Evolutionary conservation across 2,888 invertebrate genomes (phyloP), one percentile per base, ranked within the genome.

Genomic region (Antitype chi): DNA sequence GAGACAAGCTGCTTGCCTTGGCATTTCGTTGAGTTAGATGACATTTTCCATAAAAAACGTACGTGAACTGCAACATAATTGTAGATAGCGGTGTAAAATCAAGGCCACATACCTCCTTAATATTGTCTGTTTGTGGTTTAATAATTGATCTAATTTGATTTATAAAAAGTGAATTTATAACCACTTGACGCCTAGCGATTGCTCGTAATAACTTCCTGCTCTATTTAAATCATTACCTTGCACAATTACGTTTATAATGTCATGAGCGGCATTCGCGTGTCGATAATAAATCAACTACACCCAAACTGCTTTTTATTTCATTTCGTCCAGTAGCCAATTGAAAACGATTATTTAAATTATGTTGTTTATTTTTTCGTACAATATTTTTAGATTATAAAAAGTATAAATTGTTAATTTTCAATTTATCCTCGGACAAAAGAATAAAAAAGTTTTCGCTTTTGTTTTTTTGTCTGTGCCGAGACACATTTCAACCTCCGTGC

Each of bases 121-220:
- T n/a, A 67, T 43, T 70, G 43, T 52, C 59, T 28, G 60, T 64
- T 70, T 63, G 59, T 68, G 57, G 43, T 66, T 70, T 73, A 59
- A 76, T 76, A 59, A 57, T 49, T 70, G 74, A 66, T 85, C 72
- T 79, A 85, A 63, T 84, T 77, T 71, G 11, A 66, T 60, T 47
- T 59, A 70, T n/a, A 85, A 85, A 86, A 85, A 82, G 64, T 79
- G 52, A 78, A 82, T 87, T 84, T 80, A 88, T 81, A 78, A 73
- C 75, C 73, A 62, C 66, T 78, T 84, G 78, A 47, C 79, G 71
- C 68, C 60, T 55, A 77, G 71, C 62, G 11, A 52, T 63, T 72
- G 62, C 59, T 63, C 2, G 84, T 85, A 85, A 85, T 81, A 73
- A 86, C 85, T 89, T 89, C 89, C 89, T 89, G 89, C 85, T 89